phyloP scores from a whole-genome alignment of 2,797 vertebrate genomes.

The Spondyliosoma cantharus region DNA sequence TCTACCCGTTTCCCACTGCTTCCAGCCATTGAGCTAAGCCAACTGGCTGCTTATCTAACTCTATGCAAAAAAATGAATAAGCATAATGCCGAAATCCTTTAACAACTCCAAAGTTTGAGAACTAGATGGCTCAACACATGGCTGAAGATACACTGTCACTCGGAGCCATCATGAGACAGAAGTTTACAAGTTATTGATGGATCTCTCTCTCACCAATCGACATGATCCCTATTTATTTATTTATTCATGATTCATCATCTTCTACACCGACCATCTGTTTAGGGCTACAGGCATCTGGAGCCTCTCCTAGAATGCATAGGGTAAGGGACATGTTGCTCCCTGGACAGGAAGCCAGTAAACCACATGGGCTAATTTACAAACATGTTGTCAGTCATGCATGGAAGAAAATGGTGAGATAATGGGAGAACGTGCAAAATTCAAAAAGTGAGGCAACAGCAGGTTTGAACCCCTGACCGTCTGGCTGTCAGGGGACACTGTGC shows the following conservation, averaged over 20 bases:
- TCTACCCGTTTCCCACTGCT: background rate
- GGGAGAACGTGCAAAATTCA: background rate
- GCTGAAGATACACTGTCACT: background rate
- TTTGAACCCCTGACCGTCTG: background rate
- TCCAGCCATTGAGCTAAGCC: background rate
- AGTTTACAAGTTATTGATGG: background rate
- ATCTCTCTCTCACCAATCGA: constrained; percentile 6
- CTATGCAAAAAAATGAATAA: background rate
- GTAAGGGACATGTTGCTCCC: background rate
- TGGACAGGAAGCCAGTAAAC: background rate
- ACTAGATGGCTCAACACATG: too few species aligned
- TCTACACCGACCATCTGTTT: background rate
- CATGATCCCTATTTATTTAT: background rate
- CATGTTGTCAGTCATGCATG: background rate
- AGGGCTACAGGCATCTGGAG: constrained; percentile 3
- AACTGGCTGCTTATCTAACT: background rate
- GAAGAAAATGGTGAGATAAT: constrained; percentile 11
- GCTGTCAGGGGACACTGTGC: constrained; percentile 13
- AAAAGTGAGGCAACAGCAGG: constrained; percentile 1
- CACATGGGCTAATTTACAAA: background rate
- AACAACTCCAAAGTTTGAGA: too few species aligned
- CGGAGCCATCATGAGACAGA: background rate
- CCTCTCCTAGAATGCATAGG: background rate
- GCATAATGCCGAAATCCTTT: background rate
- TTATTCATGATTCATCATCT: background rate